phyloP scores from a whole-genome alignment of 37 sponge, comb jelly and placozoan species.

The Theonella swinhoei region DNA sequence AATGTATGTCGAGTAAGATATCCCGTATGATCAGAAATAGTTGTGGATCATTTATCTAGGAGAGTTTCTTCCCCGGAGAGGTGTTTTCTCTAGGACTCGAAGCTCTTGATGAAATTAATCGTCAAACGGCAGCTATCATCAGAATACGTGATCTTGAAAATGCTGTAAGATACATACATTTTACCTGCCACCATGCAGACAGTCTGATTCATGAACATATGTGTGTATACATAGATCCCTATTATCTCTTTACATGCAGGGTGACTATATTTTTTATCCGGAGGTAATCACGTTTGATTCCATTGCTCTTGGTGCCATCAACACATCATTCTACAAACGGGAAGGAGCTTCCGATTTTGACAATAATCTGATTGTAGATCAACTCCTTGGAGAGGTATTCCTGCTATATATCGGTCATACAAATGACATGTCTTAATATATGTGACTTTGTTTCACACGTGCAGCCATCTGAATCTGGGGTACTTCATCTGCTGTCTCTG shows the following conservation, averaged over 20 bases:
- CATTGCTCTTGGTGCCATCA: not conserved
- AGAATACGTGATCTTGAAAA: not conserved
- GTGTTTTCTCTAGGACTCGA: not conserved
- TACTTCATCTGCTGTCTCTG: not conserved
- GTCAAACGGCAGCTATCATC: not conserved
- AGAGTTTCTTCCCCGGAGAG: constrained; percentile 32
- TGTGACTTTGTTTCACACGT: too few relatives aligned
- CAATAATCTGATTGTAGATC: not conserved
- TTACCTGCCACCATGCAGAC: too few relatives aligned
- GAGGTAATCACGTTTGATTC: not conserved
- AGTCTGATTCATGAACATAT: too few relatives aligned
- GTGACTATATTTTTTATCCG: not conserved
- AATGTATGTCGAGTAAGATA: constrained; percentile 6
- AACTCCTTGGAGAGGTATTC: not conserved
- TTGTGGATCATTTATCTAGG: not conserved
- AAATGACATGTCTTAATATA: too few relatives aligned
- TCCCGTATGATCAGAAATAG: not conserved
- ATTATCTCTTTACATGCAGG: not conserved
- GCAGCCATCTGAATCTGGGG: not conserved
- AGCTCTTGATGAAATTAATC: constrained; percentile 16
- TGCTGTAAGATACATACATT: not conserved
- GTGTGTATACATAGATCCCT: too few relatives aligned
- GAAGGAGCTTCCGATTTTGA: not conserved
- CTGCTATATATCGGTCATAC: not conserved
- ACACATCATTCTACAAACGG: not conserved